Evolutionary conservation across 2,797 vertebrate genomes (phyloP), one percentile per base, ranked within the genome.

Genomic region (Vireo griseus): DNA sequence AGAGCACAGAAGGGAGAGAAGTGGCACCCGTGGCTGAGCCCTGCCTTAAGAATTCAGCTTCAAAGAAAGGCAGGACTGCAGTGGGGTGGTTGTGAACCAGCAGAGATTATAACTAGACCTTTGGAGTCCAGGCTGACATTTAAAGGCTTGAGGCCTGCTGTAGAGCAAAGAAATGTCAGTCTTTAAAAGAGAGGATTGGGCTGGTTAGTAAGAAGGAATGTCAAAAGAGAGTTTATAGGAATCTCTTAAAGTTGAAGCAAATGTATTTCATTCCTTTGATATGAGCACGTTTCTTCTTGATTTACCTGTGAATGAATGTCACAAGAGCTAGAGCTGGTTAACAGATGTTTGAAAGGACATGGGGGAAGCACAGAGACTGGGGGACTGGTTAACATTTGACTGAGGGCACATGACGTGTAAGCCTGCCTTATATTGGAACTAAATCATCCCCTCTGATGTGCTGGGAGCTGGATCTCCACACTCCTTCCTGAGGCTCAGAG

Each of bases 91-190:
- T 66, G 76, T 69, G 87, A 84, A 76, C 37, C 59, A 18, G 51
- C 40, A 18, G 54, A 73, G 73, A 67, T 92, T 92, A 67, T 63
- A 78, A 73, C 58, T 33, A 54, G 88, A 90, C 84, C 78, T 95
- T 85, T 89, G 66, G 92, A 91, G 88, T 48, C 59, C 47, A 39
- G 35, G 45, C 35, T 92, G 92, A 88, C 79, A 86, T 94, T 92
- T 92, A 86, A 92, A 90, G 74, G 44, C 69, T 88, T 13, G 79
- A 92, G 82, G 79, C 69, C 82, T 86, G 73, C 79, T 67, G 82
- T 14, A 91, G 69, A 94, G 88, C 76, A 86, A 96, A 79, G 91
- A 95, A 96, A 91, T 82, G 76, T 67, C 79, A 94, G 13, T 79
- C 79, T 91, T 88, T 82, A 68, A 69, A 86, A 59, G 58, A 81